phyloP scores from a whole-genome alignment of 1,140 invertebrate genomes.

The Aphelenchoides avenae region DNA sequence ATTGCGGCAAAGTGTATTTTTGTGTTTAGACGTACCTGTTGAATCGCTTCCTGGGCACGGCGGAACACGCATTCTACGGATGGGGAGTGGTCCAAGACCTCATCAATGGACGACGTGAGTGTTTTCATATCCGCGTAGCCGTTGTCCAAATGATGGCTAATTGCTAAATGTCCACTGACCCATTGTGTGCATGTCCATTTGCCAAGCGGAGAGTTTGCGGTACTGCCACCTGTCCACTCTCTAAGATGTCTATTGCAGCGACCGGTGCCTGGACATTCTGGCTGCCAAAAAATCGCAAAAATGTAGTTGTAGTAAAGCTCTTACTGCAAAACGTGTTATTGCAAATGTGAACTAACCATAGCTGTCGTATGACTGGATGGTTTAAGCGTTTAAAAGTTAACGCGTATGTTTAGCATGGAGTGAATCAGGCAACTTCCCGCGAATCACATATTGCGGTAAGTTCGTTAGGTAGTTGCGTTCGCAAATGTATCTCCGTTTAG shows the following conservation, averaged over 20 bases:
- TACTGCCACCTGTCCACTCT: too few species aligned
- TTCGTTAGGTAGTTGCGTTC: constrained; percentile 60
- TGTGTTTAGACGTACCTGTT: constrained; percentile 61
- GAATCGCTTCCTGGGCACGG: constrained; percentile 63
- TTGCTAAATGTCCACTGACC: too few species aligned
- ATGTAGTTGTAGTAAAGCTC: background rate
- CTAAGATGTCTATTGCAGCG: too few species aligned
- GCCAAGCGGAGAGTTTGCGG: too few species aligned
- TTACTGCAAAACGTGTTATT: constrained; percentile 8
- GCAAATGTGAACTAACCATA: background rate
- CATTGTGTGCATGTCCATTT: background rate
- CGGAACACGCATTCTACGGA: constrained; percentile 59
- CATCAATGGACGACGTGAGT: constrained; percentile 42
- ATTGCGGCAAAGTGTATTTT: background rate
- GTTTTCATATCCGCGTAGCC: background rate
- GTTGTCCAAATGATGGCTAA: background rate
- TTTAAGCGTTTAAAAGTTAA: background rate
- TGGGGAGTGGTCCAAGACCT: constrained; percentile 51
- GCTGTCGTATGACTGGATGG: background rate
- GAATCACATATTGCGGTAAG: constrained; percentile 62
- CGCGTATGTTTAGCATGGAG: constrained; percentile 39
- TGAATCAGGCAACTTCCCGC: constrained; percentile 59
- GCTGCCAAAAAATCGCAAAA: background rate
- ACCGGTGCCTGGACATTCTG: too few species aligned
- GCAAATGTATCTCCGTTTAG: too few species aligned